Conservation (phyloP, 1,140 invertebrate species). For the Scaptomyza hsui region DNA sequence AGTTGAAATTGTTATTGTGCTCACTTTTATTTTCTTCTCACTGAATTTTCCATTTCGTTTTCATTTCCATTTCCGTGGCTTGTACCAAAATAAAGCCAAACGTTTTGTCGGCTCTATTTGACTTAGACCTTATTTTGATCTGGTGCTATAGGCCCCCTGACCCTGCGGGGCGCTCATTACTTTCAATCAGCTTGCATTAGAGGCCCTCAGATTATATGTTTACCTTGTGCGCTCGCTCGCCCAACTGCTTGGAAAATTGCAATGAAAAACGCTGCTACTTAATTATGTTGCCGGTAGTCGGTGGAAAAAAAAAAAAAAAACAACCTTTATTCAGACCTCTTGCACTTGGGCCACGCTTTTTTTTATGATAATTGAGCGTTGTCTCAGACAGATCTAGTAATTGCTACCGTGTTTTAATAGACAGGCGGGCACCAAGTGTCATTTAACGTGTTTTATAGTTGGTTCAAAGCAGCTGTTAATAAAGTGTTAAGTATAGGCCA, state of each 20-base stretch:
- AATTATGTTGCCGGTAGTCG: slow-evolving; percentile 26
- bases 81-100: slow-evolving; percentile 31
- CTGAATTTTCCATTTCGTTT: slow-evolving; percentile 50
- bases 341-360: slow-evolving; percentile 4
- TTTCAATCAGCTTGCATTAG: slow-evolving; percentile 54
- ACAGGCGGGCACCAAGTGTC: neutral
- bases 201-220: slow-evolving; percentile 33
- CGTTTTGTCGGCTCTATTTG: slow-evolving; percentile 27
- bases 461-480: neutral
- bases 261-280: slow-evolving; percentile 1
- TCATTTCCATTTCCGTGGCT: slow-evolving; percentile 28
- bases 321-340: slow-evolving; percentile 23
- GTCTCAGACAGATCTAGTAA: slow-evolving; percentile 9
- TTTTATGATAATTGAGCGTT: slow-evolving; percentile 15
- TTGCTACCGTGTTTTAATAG: slow-evolving; percentile 4
- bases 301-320: slow-evolving; percentile 18
- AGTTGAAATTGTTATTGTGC: slow-evolving; percentile 38
- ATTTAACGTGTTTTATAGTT: neutral
- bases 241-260: slow-evolving; percentile 30
- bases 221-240: slow-evolving; percentile 5
- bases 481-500: too few relatives aligned
- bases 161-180: slow-evolving; percentile 46
- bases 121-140: slow-evolving; percentile 43
- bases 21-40: slow-evolving; percentile 35
- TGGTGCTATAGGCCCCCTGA: slow-evolving; percentile 47